A percentile compares a stretch with the other conserved stretches of the same genome.
Conservation (phyloP, 2,797 vertebrate species). For the Clarias pachynema region DNA sequence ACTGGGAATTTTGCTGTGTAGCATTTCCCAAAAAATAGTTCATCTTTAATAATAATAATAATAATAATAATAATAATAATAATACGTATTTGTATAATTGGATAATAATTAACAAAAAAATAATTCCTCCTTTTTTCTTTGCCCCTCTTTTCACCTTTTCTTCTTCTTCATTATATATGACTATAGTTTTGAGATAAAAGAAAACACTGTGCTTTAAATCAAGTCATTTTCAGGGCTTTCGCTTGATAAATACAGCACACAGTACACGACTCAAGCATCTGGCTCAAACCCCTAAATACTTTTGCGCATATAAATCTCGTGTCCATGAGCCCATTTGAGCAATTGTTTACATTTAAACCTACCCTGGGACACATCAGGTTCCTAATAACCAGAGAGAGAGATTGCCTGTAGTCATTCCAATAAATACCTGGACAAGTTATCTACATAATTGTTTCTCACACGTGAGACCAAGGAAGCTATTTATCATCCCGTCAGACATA, state of each 20-base stretch:
- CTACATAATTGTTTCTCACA: conserved; percentile 9
- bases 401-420: conserved; percentile 34
- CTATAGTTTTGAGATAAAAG: conserved; percentile 1
- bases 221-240: conserved; percentile 7
- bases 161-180: background rate
- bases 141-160: background rate
- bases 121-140: background rate
- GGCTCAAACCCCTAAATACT: conserved; percentile 11
- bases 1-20: too few relatives aligned
- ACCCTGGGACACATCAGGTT: conserved; percentile 23
- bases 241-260: conserved; percentile 29
- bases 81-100: too few relatives aligned
- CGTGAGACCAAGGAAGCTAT: background rate
- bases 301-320: conserved; percentile 17
- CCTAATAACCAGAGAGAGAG: conserved; percentile 30
- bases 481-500: background rate
- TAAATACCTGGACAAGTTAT: conserved; percentile 27
- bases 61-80: too few relatives aligned
- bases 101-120: background rate
- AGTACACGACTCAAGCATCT: conserved; percentile 3
- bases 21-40: background rate
- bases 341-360: conserved; percentile 16
- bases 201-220: conserved; percentile 32
- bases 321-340: background rate
- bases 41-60: background rate